A percentile compares a stretch with the other conserved stretches of the same genome.
Conservation (phyloP, 1,140 invertebrate genomes). For the Drosophila yakuba region DNA sequence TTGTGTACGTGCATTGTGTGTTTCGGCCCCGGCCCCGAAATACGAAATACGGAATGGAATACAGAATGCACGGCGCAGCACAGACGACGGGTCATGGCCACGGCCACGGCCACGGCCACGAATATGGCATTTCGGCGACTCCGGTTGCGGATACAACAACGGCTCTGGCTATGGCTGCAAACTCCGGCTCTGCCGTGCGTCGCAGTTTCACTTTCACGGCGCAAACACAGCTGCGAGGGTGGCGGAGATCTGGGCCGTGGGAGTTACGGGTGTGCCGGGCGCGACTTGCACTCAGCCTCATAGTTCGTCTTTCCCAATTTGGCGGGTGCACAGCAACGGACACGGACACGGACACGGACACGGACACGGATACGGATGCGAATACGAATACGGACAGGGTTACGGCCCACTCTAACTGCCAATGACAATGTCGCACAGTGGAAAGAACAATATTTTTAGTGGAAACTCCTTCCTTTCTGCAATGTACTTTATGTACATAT, state of each 20-base stretch:
- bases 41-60: constrained; percentile 35
- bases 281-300: constrained; percentile 75
- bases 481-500: no score
- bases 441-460: not conserved
- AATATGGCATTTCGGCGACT: constrained; percentile 70
- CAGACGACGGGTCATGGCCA: constrained; percentile 74
- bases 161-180: constrained; percentile 38
- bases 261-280: constrained; percentile 36
- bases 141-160: constrained; percentile 34
- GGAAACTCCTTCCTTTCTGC: not conserved
- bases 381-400: not conserved
- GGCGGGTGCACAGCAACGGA: constrained; percentile 7
- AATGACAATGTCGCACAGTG: constrained; percentile 38
- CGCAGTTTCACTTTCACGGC: constrained; percentile 75
- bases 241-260: constrained; percentile 28
- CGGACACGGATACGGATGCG: not conserved
- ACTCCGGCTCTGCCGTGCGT: constrained; percentile 50
- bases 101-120: constrained; percentile 66
- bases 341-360: constrained; percentile 6
- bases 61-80: constrained; percentile 39
- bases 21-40: constrained; percentile 36
- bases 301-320: constrained; percentile 58
- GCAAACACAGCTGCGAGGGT: constrained; percentile 20
- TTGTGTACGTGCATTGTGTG: constrained; percentile 44
- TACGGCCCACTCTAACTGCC: constrained; percentile 22